Conservation (phyloP, 2,888 invertebrate species). For the Ephialtes manifestator region DNA sequence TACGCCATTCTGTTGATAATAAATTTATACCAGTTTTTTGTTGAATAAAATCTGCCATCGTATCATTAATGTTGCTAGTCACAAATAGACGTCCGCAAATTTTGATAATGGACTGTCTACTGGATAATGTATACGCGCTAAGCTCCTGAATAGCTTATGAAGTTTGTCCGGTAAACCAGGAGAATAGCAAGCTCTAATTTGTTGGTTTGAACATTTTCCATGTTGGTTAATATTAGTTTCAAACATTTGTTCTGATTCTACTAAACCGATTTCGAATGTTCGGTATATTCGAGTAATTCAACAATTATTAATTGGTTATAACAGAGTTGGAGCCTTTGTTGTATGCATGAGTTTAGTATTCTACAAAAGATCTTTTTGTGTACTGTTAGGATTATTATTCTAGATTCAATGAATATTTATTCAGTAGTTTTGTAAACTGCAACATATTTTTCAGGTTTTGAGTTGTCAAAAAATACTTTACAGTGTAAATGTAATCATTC, state of each 20-base stretch:
- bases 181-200: not conserved
- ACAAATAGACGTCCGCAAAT: conserved; percentile 28
- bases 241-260: not conserved
- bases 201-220: not conserved
- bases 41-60: conserved; percentile 24
- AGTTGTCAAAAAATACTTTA: not conserved
- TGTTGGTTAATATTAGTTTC: not conserved
- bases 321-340: not conserved
- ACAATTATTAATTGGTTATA: conserved; percentile 32
- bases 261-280: conserved; percentile 10
- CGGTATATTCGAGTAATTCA: conserved; percentile 17
- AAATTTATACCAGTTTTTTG: conserved; percentile 54
- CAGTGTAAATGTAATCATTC: too few relatives aligned
- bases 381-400: not conserved
- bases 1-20: conserved; percentile 47
- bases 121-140: not conserved
- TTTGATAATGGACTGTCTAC: not conserved
- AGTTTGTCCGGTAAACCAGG: not conserved
- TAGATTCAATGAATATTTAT: not conserved
- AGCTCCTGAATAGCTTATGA: conserved; percentile 25
- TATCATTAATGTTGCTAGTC: conserved; percentile 17
- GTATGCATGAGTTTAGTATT: not conserved
- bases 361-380: not conserved
- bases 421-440: too few relatives aligned
- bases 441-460: not conserved